A percentile compares a stretch with the other conserved stretches of the same genome.
These are phyloP conservation scores for Laspeyria flexula DNA, from an alignment of 2,888 invertebrate genomes.

Conservation along the genomic window DNA sequence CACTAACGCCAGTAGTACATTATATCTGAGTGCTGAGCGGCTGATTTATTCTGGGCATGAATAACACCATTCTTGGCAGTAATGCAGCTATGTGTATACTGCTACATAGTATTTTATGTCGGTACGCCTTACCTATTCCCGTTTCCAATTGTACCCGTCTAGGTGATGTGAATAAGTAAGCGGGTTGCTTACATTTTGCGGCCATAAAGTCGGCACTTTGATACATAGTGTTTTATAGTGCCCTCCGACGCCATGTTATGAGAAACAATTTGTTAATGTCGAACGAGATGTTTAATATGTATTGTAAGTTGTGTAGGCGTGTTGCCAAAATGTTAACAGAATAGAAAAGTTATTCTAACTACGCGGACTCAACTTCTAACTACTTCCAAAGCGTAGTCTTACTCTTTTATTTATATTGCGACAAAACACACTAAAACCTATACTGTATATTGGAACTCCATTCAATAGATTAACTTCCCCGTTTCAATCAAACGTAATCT, in stretches of 20 bases:
- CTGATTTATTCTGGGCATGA: conserved; percentile 61
- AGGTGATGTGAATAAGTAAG: conserved; percentile 60
- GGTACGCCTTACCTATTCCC: conserved; percentile 49
- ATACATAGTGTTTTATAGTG: conserved; percentile 40
- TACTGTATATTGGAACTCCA: not conserved
- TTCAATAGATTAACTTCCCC: conserved; percentile 12
- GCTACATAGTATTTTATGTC: conserved; percentile 57
- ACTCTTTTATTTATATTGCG: conserved; percentile 14
- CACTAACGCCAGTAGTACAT: conserved; percentile 21
- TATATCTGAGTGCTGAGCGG: conserved; percentile 25
- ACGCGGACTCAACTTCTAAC: conserved; percentile 39
- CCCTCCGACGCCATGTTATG: conserved; percentile 49
- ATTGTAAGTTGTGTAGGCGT: conserved; percentile 60
- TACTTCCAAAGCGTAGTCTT: conserved; percentile 35
- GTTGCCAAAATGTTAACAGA: conserved; percentile 63
- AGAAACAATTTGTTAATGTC: conserved; percentile 63
- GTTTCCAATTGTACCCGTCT: conserved; percentile 49
- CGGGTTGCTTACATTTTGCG: conserved; percentile 39
- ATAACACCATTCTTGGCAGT: conserved; percentile 53
- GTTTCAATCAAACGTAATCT: conserved; percentile 8
- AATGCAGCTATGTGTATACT: conserved; percentile 51
- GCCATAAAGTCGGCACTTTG: conserved; percentile 34
- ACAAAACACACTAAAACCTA: not conserved
- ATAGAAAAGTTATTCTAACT: conserved; percentile 53
- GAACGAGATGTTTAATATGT: conserved; percentile 60